phyloP scores from a whole-genome alignment of 2,888 invertebrate genomes.

The Itoplectis maculator region DNA sequence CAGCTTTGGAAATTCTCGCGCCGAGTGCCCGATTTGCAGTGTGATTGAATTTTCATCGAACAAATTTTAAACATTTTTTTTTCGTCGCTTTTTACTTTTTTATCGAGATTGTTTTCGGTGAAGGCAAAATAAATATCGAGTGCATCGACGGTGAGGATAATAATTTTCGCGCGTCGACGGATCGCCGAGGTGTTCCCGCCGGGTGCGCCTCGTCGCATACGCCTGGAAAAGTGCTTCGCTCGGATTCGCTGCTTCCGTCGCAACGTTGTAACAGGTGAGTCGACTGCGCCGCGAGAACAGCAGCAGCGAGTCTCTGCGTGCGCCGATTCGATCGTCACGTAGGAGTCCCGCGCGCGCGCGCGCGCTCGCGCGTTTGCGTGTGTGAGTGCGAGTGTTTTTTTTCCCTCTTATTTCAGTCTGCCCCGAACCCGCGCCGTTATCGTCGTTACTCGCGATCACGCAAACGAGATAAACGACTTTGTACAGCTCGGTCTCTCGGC shows the following conservation, averaged over 20 bases:
- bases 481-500: neutral
- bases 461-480: slow-evolving; percentile 7
- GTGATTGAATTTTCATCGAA: neutral
- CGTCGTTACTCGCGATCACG: slow-evolving; percentile 11
- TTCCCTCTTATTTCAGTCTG: slow-evolving; percentile 6
- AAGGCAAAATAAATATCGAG: neutral
- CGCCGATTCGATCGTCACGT: neutral
- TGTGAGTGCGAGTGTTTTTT: neutral
- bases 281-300: slow-evolving; percentile 25
- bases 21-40: neutral
- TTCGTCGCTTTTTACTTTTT: too few species aligned
- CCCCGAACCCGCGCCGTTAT: neutral
- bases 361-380: neutral
- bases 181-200: too few species aligned
- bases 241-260: neutral
- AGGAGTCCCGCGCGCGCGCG: neutral
- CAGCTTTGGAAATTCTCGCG: neutral
- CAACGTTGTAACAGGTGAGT: slow-evolving; percentile 52
- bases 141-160: too few species aligned
- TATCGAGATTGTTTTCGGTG: neutral
- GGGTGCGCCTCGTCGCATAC: neutral
- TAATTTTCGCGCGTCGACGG: too few species aligned
- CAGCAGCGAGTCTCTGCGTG: neutral
- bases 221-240: neutral
- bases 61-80: too few species aligned